Conservation (phyloP, 2,113 vertebrate genomes). For the Ochotona princeps region DNA sequence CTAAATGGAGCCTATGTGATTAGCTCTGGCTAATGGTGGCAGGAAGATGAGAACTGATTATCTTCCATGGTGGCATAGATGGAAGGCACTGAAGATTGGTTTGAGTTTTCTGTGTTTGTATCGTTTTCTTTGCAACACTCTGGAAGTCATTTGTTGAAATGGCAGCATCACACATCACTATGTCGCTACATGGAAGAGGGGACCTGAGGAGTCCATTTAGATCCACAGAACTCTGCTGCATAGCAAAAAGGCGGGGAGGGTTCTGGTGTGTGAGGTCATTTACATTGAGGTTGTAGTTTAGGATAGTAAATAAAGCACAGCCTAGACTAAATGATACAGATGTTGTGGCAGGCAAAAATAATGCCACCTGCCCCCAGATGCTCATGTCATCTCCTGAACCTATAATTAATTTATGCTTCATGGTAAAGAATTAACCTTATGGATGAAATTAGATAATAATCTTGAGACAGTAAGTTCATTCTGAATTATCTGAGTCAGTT, state of each 20-base stretch:
- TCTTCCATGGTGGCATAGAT: neutral
- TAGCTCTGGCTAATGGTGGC: neutral
- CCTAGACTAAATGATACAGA: neutral
- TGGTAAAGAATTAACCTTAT: neutral
- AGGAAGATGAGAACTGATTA: neutral
- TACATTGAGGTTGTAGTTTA: neutral
- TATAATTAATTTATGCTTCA: neutral
- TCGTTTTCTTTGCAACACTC: neutral
- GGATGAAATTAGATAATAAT: neutral
- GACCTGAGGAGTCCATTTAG: neutral
- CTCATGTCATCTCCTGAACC: neutral
- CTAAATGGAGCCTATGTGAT: neutral
- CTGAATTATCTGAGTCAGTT: neutral
- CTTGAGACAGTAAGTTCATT: neutral
- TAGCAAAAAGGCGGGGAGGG: neutral
- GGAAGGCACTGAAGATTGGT: neutral
- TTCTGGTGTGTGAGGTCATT: neutral
- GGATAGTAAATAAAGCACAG: neutral
- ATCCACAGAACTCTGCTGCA: neutral
- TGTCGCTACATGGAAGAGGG: neutral
- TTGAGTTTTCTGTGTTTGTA: neutral
- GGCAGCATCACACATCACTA: neutral
- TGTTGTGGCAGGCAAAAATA: neutral
- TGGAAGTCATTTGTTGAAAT: neutral
- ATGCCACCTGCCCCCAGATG: neutral